Evolutionary conservation across 2,888 invertebrate genomes (phyloP), one percentile per base, ranked within the genome.

Genomic region (Galeopsomyia nigrocyanea): DNA sequence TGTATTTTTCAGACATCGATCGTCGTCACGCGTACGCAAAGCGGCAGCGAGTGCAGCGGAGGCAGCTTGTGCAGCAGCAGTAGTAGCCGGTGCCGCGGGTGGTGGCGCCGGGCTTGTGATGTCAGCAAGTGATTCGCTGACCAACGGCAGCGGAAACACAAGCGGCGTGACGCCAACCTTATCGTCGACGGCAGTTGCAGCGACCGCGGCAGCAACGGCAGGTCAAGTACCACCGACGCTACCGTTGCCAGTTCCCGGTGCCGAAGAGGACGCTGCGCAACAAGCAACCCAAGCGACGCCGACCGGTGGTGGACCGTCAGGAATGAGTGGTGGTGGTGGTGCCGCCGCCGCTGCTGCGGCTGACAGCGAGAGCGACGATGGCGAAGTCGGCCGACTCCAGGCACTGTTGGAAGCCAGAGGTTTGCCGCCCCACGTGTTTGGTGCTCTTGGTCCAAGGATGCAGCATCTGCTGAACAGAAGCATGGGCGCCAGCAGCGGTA

Each of bases 361-460:
- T 16, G 92, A 92, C 80, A 92, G 92, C 46, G 93, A 94, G 82
- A 92, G 93, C 79, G 98, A 98, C 87, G 97, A 98, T 85, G 95
- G 95, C 80, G 98, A 98, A 88, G 97, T 98, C 84, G 97, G 98
- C 51, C 92, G 98, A 62, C 90, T 98, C 72, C 98, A 98, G 87
- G 98, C 98, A 26, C 88, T 98, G 80, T 89, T 98, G 66, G 98
- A 98, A 88, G 96, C 98, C 16, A 90, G 98, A 78, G 98, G 98
- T 31, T 87, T 98, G 78, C 98, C 98, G n/a, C 97, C 98, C 16
- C 98, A 98, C 86, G 90, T 99, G 75, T 96, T 99, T 81, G 97
- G 98, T 49, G 97, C 98, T 1, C 90, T 99, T 68, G 98, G 96
- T 0, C 97, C 98, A 61, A 91, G 98, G 66, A 96, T 99, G 97